Base-by-base conservation (phyloP, 2,113 vertebrate species). In the Indicator maculatus region DNA sequence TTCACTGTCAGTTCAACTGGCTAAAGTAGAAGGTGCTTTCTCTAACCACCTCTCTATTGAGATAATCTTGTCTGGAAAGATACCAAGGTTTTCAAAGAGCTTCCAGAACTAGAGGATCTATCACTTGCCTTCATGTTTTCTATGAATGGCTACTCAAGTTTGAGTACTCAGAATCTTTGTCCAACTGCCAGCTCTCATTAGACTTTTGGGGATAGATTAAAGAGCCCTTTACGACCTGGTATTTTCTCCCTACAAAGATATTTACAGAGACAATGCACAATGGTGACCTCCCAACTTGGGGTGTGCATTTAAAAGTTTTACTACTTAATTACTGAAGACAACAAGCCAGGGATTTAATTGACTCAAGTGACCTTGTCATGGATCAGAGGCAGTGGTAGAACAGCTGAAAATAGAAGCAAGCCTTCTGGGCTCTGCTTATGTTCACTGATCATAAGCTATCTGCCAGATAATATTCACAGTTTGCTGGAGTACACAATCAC, bases 331-430 rank as follows among this genome's bases (percentile, higher is more conserved):
- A 70, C 36, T 87, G 45, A 50, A 92, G 81, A 89, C 56, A 89
- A 66, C 50, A 72, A 94, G 86, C 31, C 60, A 77, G 78, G 75
- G 87, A 67, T 91, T 92, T 89, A 52, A 67, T 60, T 74, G 75
- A 94, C 82, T 85, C 64, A 30, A 5, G 52, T 0, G 33, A 93
- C 94, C 95, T 95, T 93, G 81, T 67, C 71, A 83, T 66, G 75
- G 67, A 87, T 89, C 89, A 93, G 81, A 92, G n/a, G 28, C 36
- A 8, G 27, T 61, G 52, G 77, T 36, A 81, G 63, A 36, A 66
- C 21, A 83, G 47, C 82, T 86, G 93, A 94, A 96, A 96, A 96
- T 61, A 95, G 93, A 78, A 94, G 53, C 27, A 74, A 90, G 19
- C 64, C 52, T 86, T 89, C 72, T 91, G 75, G 45, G 82, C 76